Percentiles rank a stretch among this genome's conserved stretches.
These are phyloP conservation scores for Falcaria lacertinaria DNA, from an alignment of 2,888 invertebrate species.

Conservation along the genomic window DNA sequence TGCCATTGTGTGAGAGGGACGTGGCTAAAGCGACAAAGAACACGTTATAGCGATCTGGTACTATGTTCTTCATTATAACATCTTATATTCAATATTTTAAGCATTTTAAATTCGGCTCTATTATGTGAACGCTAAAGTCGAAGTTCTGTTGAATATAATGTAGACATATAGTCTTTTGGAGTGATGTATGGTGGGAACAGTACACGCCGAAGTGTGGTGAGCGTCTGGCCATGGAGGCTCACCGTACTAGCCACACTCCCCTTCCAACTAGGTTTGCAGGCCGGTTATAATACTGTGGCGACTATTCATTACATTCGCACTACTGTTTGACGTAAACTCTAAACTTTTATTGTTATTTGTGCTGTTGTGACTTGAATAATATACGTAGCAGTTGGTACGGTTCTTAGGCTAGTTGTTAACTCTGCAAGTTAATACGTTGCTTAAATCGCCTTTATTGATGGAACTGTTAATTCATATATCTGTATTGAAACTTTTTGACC, in stretches of 20 bases:
- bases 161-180: conserved; percentile 31
- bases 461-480: too few relatives aligned
- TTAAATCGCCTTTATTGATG: too few relatives aligned
- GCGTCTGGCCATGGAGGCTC: conserved; percentile 77
- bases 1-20: conserved; percentile 79
- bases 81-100: conserved; percentile 4
- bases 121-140: conserved; percentile 4
- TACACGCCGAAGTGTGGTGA: conserved; percentile 75
- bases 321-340: conserved; percentile 66
- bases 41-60: conserved; percentile 75
- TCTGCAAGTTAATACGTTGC: too few relatives aligned
- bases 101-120: conserved; percentile 18
- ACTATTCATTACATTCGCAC: conserved; percentile 69
- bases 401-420: not conserved
- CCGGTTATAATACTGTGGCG: conserved; percentile 70
- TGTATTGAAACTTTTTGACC: too few relatives aligned
- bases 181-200: conserved; percentile 38
- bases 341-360: conserved; percentile 45
- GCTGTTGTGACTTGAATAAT: conserved; percentile 25
- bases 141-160: conserved; percentile 17
- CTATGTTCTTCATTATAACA: conserved; percentile 13
- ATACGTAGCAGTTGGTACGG: conserved; percentile 4
- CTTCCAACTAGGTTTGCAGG: conserved; percentile 75
- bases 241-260: conserved; percentile 77
- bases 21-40: conserved; percentile 75